Evolutionary conservation across 2,888 invertebrate genomes (phyloP).

Genomic region (Diarsia rubi): DNA sequence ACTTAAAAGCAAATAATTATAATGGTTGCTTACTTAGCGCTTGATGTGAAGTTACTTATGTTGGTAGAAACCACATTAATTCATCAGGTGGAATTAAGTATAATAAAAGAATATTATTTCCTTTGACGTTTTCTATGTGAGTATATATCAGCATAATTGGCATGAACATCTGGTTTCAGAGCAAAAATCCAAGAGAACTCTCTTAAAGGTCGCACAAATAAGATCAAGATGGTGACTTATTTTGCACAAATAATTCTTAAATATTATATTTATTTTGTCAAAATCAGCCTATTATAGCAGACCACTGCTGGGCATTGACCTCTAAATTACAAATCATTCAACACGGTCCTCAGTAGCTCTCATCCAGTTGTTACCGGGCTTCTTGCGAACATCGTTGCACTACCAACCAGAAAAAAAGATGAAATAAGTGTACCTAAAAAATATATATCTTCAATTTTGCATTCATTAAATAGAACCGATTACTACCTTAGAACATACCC

Average conservation of each 20-base stretch:
- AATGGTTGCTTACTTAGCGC: background rate
- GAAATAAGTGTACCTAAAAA: too few species aligned
- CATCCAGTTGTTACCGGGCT: background rate
- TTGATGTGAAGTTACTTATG: background rate
- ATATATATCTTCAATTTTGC: background rate
- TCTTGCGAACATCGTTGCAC: background rate
- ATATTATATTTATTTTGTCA: background rate
- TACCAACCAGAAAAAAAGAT: background rate
- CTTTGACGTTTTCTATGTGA: background rate
- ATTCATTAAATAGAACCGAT: background rate
- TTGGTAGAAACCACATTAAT: background rate
- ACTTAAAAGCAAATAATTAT: constrained; percentile 13
- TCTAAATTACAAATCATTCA: background rate
- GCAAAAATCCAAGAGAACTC: background rate
- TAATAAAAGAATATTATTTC: background rate
- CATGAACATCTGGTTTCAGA: background rate
- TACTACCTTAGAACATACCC: background rate
- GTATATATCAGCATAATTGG: background rate
- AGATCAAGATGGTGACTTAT: background rate
- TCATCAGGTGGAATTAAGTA: background rate
- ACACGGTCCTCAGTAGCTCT: background rate
- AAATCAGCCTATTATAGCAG: background rate
- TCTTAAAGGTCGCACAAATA: background rate
- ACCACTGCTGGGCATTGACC: background rate
- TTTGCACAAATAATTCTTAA: background rate